Evolutionary conservation across 1,140 invertebrate genomes (phyloP).

Genomic region (Spodoptera frugiperda): DNA sequence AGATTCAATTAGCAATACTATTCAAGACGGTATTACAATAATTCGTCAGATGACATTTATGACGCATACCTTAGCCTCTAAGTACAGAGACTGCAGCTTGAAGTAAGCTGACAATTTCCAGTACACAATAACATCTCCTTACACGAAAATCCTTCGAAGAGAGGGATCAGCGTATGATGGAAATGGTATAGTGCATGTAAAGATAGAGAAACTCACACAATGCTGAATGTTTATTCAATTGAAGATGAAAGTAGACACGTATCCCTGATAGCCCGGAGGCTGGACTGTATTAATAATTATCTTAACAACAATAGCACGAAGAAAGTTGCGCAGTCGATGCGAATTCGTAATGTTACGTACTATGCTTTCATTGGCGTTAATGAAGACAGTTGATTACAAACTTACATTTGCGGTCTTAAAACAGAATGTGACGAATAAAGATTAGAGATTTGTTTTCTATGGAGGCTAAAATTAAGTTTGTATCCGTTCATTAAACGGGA

Average conservation of each 20-base stretch:
- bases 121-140: too few species aligned
- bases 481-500: slow-evolving; percentile 33
- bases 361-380: slow-evolving; percentile 45
- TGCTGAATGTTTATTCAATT: slow-evolving; percentile 5
- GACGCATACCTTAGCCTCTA: slow-evolving; percentile 9
- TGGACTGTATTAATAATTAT: slow-evolving; percentile 63
- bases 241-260: slow-evolving; percentile 36
- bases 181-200: neutral
- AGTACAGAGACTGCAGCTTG: too few species aligned
- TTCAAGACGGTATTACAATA: slow-evolving; percentile 9
- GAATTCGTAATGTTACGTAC: slow-evolving; percentile 69
- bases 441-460: neutral
- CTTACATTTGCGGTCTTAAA: neutral
- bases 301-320: slow-evolving; percentile 63
- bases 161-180: too few species aligned
- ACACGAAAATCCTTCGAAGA: too few species aligned
- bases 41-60: slow-evolving; percentile 14
- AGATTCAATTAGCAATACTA: neutral
- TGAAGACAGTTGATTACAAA: slow-evolving; percentile 38
- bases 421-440: neutral
- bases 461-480: neutral
- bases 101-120: too few species aligned
- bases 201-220: slow-evolving; percentile 17
- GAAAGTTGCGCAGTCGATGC: slow-evolving; percentile 70
- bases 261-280: slow-evolving; percentile 40